Evolutionary conservation across 2,888 invertebrate species (phyloP).

Genomic region (Pterostichus niger): DNA sequence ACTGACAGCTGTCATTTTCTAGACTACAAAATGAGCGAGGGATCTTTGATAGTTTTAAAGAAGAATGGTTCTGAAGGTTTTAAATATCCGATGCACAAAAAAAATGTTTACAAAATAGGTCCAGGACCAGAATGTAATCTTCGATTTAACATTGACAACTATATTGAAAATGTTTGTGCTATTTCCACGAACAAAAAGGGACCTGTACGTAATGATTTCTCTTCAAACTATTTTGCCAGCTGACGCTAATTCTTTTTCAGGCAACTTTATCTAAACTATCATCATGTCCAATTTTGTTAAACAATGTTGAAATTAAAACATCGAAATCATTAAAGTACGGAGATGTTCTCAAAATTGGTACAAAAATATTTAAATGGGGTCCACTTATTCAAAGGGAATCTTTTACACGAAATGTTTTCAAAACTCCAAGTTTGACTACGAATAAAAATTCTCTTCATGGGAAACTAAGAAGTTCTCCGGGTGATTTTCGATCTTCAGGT

Average conservation of each 20-base stretch:
- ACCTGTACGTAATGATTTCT: slow-evolving; percentile 20
- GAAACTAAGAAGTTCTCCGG: slow-evolving; percentile 7
- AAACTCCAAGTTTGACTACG: slow-evolving; percentile 9
- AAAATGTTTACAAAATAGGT: slow-evolving; percentile 49
- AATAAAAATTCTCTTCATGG: not conserved
- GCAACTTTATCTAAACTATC: slow-evolving; percentile 34
- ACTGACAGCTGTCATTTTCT: not conserved
- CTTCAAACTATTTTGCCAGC: not conserved
- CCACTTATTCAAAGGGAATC: not conserved
- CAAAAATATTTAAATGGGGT: slow-evolving; percentile 54
- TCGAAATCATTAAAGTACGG: slow-evolving; percentile 27
- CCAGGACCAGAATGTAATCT: slow-evolving; percentile 40
- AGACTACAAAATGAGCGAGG: slow-evolving; percentile 36
- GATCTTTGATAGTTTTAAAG: slow-evolving; percentile 51
- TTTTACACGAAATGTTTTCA: slow-evolving; percentile 6
- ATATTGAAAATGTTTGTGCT: not conserved
- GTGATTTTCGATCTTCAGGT: slow-evolving; percentile 7
- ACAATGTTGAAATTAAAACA: slow-evolving; percentile 7
- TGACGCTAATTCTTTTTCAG: slow-evolving; percentile 23
- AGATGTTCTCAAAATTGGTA: slow-evolving; percentile 50
- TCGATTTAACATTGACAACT: slow-evolving; percentile 32
- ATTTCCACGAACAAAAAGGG: slow-evolving; percentile 34
- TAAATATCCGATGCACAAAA: slow-evolving; percentile 39
- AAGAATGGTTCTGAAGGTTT: slow-evolving; percentile 58
- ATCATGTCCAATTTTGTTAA: slow-evolving; percentile 36